Evolutionary conservation across 2,888 invertebrate genomes (phyloP), one percentile per base, ranked within the genome.

Genomic region (Andrena bicolor): DNA sequence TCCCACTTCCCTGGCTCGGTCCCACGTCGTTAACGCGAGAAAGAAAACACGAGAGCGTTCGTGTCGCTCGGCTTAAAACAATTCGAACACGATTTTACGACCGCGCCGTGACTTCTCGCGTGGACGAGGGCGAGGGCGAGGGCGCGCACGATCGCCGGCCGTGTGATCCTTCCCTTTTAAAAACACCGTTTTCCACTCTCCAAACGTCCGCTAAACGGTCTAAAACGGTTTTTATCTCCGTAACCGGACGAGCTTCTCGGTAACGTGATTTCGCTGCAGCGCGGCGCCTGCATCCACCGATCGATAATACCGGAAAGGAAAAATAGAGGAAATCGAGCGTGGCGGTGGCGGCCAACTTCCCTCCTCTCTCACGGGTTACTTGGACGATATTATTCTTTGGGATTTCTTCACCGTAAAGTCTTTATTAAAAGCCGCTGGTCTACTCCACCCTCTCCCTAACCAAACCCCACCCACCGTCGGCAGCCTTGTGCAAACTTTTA

Each of bases 371-470:
- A 30, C 20, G 32, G 76, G 83, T 84, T 86, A 80, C 86, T 87
- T 82, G 66, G 23, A 35, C 69, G 86, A 88, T 87, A 88, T 87
- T 89, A 84, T 86, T 87, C 89, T 87, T 82, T 66, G 76, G 77
- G 79, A 86, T 87, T 89, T 81, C 80, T 84, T 84, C 86, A 20
- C 68, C 84, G 84, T 80, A 85, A 86, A 85, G 83, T 83, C 87
- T 88, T 88, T 86, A 87, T 87, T 87, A 87, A 86, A 87, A 88
- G 81, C 75, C 79, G 32, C 49, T 41, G 41, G 41, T 41, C 41
- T 41, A 4, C 41, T 41, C 41, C 41, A 16, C 13, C 41, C 41
- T 16, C 41, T 5, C 41, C 41, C 16, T 16, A 41, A 41, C 41
- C 41, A 16, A 41, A 41, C 41, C 41, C 41, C 49, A 72, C 66